A percentile compares a stretch with the other conserved stretches of the same genome.
Evolutionary conservation across 2,113 vertebrate species (phyloP).

Genomic region (Brachirus orientalis): DNA sequence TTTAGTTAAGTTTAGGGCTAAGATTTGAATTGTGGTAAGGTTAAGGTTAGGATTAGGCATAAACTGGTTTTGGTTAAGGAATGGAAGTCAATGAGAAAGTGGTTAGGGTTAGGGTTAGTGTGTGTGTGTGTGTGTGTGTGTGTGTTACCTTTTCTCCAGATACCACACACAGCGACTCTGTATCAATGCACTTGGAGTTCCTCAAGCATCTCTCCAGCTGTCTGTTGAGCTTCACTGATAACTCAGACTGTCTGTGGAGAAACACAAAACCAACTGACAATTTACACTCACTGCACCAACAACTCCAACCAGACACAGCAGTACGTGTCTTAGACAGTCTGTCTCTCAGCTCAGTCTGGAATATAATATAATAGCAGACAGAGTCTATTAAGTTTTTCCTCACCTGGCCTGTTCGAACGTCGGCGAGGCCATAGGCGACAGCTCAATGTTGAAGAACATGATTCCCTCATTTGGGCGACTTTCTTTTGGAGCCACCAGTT

Average conservation of each 20-base stretch:
- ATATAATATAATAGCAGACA: neutral
- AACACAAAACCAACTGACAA: constrained; percentile 15
- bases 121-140: too few relatives aligned
- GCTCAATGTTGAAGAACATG: constrained; percentile 94
- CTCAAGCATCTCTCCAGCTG: constrained; percentile 93
- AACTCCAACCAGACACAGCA: too few relatives aligned
- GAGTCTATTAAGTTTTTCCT: neutral
- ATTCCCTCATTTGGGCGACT: constrained; percentile 94
- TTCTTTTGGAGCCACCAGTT: constrained; percentile 92
- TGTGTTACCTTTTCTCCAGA: constrained; percentile 95
- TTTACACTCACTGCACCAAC: neutral
- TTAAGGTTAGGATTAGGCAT: too few relatives aligned
- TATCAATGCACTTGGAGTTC: constrained; percentile 96
- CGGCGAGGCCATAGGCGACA: constrained; percentile 95
- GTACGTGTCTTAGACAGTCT: neutral
- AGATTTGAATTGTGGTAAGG: too few relatives aligned
- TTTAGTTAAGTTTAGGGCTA: too few relatives aligned
- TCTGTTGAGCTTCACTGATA: constrained; percentile 92
- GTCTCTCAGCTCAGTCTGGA: neutral
- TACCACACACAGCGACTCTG: constrained; percentile 94
- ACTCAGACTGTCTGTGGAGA: constrained; percentile 88
- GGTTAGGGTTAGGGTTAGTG: too few relatives aligned
- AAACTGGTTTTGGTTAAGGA: too few relatives aligned
- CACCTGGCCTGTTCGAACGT: constrained; percentile 94
- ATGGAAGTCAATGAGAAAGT: too few relatives aligned